Percentiles rank a stretch among this genome's conserved stretches.
These are phyloP conservation scores for Pterois miles DNA, from an alignment of 2,797 vertebrate species.

Conservation along the genomic window DNA sequence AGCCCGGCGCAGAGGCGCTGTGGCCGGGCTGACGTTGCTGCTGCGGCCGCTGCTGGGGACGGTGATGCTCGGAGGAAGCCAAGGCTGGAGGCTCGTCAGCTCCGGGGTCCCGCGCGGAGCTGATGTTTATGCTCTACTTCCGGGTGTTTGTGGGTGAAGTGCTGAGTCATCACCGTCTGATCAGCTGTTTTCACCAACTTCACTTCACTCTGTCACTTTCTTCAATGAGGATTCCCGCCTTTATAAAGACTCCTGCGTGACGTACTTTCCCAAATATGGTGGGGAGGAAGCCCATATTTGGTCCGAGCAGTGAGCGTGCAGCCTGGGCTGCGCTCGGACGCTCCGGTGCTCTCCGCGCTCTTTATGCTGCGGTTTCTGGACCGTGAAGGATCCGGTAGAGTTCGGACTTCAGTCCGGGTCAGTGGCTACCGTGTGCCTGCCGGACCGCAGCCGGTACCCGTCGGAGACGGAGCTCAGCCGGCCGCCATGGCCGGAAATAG, in stretches of 20 bases:
- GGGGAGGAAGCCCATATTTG: slow-evolving; percentile 93
- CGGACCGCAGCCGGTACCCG: neutral
- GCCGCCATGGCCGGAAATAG: slow-evolving; percentile 79
- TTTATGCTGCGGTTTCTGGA: neutral
- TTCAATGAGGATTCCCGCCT: slow-evolving; percentile 76
- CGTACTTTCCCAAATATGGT: slow-evolving; percentile 94
- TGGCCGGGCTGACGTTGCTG: slow-evolving; percentile 27
- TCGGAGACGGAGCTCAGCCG: neutral
- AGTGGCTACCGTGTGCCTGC: neutral
- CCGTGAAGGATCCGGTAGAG: slow-evolving; percentile 69
- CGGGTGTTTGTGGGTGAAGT: neutral
- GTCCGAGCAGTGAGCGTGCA: slow-evolving; percentile 77
- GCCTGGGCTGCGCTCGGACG: no score
- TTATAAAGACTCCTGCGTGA: slow-evolving; percentile 89
- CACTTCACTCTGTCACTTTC: slow-evolving; percentile 29
- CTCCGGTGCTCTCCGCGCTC: neutral
- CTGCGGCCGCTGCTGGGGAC: slow-evolving; percentile 22
- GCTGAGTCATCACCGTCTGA: no score
- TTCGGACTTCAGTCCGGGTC: neutral
- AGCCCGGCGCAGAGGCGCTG: slow-evolving; percentile 23
- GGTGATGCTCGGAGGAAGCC: slow-evolving; percentile 52
- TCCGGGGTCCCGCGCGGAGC: slow-evolving; percentile 5
- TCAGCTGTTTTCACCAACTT: no score
- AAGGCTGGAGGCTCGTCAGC: slow-evolving; percentile 29
- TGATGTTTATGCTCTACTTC: neutral